Evolutionary conservation across 1,140 invertebrate genomes (phyloP), one percentile per base, ranked within the genome.

Genomic region (Dolichoris vasculosae): DNA sequence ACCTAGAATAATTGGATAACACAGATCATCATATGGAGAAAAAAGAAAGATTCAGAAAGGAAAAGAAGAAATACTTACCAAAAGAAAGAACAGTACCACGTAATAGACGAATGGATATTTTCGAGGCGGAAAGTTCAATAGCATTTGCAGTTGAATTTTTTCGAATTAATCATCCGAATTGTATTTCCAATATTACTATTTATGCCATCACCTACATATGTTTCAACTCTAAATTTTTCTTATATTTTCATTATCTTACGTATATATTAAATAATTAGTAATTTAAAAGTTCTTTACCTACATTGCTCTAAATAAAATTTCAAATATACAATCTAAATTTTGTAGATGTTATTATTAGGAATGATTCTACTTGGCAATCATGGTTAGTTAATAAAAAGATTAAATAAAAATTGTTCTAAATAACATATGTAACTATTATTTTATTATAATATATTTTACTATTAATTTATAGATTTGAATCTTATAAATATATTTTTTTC

Each of bases 1-100:
- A 93, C 93, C 92, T 93, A 91, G 91, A 93, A 93, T 93, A 93
- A 93, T 93, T 93, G 92, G 93, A 93, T 92, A 92, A 93, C 91
- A 92, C 90, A 90, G 89, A 82, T 88, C 63, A 23, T 69, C 32
- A 51, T 43, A n/a, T 9, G 30, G 35, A 76, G 85, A 59, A 69
- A 20, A n/a, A 23, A 76, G 63, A 83, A 20, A 81, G 59, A 73
- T 75, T 63, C 75, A 51, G 73, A 55, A 69, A 76, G 35, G 30
- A 48, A 35, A 63, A 79, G 59, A 43, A 7, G 23, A n/a, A n/a
- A 38, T 43, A 4, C 38, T 43, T 15, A 11, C 4, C 23, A 73
- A 85, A 69, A 48, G 78, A 69, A 55, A 71, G 38, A 51, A 69
- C 84, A 81, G 67, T 26, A 51, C 7, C 48, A 51, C 11, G 15